A percentile compares a stretch with the other conserved stretches of the same genome.
Evolutionary conservation across 2,888 invertebrate genomes (phyloP).

Genomic region (Cerastis rubricosa): DNA sequence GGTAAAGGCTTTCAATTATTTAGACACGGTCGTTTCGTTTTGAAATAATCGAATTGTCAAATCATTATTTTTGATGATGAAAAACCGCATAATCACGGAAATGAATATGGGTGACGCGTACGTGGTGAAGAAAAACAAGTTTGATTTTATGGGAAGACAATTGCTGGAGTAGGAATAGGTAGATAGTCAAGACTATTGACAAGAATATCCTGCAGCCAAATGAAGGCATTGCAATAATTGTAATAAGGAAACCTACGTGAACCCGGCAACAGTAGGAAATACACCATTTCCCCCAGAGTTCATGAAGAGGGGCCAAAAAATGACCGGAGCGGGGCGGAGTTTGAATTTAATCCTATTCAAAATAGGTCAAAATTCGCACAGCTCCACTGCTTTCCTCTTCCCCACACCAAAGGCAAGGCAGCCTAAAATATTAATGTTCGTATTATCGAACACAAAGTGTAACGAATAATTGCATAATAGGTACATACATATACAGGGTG

Average conservation of each 20-base stretch:
- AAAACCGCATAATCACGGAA: not conserved
- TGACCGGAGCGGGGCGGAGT: too few species aligned
- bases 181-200: not conserved
- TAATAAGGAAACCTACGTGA: not conserved
- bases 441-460: too few species aligned
- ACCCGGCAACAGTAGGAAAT: too few species aligned
- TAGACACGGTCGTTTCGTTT: not conserved
- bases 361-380: too few species aligned
- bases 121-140: not conserved
- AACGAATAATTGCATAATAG: too few species aligned
- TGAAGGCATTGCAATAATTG: not conserved
- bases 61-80: not conserved
- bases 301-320: too few species aligned
- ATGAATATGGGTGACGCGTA: not conserved
- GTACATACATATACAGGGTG: too few species aligned
- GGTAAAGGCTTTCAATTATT: constrained; percentile 9
- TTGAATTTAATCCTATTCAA: too few species aligned
- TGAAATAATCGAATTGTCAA: not conserved
- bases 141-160: not conserved
- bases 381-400: too few species aligned
- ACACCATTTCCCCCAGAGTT: too few species aligned
- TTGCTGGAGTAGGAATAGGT: not conserved
- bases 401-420: too few species aligned
- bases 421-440: too few species aligned
- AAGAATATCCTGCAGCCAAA: not conserved